These are phyloP conservation scores for Pandion haliaetus DNA, from an alignment of 2,113 vertebrate species.

Conservation along the genomic window DNA sequence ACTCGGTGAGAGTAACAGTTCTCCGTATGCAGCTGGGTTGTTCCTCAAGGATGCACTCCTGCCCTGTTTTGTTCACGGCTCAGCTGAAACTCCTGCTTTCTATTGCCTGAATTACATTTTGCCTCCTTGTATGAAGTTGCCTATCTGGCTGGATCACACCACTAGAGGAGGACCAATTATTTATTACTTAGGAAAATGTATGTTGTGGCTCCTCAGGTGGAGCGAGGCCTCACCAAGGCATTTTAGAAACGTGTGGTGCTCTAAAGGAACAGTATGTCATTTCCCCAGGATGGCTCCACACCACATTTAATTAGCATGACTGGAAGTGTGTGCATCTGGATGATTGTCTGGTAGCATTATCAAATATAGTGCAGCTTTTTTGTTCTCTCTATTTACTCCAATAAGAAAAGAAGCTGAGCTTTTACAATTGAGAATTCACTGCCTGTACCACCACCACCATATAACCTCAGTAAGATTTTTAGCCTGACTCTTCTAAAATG, in stretches of 20 bases:
- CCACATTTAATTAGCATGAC: constrained; percentile 23
- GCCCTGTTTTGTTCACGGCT: neutral
- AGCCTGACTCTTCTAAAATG: neutral
- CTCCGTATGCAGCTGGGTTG: neutral
- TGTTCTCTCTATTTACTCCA: neutral
- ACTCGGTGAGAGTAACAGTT: neutral
- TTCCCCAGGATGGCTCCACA: constrained; percentile 35
- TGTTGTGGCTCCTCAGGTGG: neutral
- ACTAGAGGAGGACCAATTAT: neutral
- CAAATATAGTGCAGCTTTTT: neutral
- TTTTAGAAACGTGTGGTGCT: neutral
- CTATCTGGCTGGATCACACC: neutral
- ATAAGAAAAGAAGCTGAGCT: neutral
- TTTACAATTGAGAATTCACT: neutral
- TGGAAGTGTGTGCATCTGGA: constrained; percentile 1
- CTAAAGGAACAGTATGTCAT: neutral
- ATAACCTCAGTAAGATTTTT: neutral
- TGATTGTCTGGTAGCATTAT: constrained; percentile 24
- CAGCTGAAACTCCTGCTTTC: neutral
- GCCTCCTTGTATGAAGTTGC: neutral
- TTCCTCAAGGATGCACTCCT: neutral
- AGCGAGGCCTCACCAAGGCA: neutral
- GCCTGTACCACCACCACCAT: neutral
- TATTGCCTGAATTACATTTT: neutral
- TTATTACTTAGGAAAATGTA: neutral